Percentiles rank a stretch among this genome's conserved stretches.
Conservation (phyloP, 2,888 invertebrate species). For the Pheosia tremula region DNA sequence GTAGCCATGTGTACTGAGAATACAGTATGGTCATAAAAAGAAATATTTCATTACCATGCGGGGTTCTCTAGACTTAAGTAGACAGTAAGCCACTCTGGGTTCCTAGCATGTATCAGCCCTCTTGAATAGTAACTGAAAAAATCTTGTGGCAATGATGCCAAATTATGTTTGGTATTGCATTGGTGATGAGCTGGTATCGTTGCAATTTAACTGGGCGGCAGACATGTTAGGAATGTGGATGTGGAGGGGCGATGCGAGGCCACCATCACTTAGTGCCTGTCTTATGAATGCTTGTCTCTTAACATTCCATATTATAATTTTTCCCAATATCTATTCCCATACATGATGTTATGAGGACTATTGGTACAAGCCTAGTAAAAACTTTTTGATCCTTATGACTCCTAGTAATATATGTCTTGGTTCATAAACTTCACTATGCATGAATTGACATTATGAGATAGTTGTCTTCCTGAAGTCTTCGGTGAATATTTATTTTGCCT, state of each 20-base stretch:
- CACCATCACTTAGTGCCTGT: conserved; percentile 52
- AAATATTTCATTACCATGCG: conserved; percentile 64
- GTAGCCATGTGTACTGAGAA: conserved; percentile 68
- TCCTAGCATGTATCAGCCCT: conserved; percentile 65
- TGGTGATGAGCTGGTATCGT: conserved; percentile 36
- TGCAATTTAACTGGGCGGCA: conserved; percentile 66
- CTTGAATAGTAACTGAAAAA: conserved; percentile 61
- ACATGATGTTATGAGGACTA: no score
- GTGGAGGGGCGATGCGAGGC: conserved; percentile 60
- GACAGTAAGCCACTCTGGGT: conserved; percentile 65
- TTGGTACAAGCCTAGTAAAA: no score
- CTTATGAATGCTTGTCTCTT: conserved; percentile 7
- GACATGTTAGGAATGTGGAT: conserved; percentile 68
- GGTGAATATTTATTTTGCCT: no score
- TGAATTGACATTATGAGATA: no score
- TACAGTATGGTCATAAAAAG: conserved; percentile 67
- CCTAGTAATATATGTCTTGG: no score
- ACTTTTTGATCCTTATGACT: no score
- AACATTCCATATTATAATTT: background rate
- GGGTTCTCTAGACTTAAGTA: conserved; percentile 78
- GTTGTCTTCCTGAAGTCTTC: no score
- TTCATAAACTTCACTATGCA: no score
- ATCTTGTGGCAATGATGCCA: conserved; percentile 13
- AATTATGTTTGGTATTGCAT: conserved; percentile 10
- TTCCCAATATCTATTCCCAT: no score